phyloP scores from a whole-genome alignment of 2,113 vertebrate species.

The Pelodiscus sinensis region DNA sequence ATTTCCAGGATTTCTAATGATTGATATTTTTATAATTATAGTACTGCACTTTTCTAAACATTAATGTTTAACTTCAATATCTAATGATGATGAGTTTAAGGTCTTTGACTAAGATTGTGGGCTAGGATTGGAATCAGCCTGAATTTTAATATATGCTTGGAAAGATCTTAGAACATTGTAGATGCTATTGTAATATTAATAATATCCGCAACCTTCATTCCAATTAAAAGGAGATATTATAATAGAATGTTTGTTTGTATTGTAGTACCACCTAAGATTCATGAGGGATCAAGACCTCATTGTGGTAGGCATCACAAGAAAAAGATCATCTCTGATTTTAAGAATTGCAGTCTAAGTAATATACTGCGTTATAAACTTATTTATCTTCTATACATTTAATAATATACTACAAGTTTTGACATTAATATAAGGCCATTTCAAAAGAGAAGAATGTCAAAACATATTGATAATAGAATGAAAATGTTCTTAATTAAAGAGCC shows the following conservation, averaged over 20 bases:
- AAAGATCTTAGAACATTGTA: not conserved
- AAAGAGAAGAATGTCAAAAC: not conserved
- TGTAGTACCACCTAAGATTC: accelerated
- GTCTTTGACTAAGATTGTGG: not conserved
- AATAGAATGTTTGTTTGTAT: accelerated
- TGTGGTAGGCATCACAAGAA: not conserved
- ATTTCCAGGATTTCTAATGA: not conserved
- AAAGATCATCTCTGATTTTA: not conserved
- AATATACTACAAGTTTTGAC: not conserved
- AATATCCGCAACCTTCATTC: not conserved
- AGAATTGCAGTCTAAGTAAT: accelerated
- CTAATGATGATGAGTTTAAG: not conserved
- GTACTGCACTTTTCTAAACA: not conserved
- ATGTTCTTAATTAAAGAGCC: not conserved
- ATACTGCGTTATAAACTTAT: not conserved
- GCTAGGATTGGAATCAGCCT: not conserved
- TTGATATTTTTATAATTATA: not conserved
- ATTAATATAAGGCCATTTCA: not conserved
- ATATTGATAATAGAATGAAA: not conserved
- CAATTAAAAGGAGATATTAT: not conserved
- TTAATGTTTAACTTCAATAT: not conserved
- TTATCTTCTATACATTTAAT: not conserved
- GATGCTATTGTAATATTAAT: not conserved
- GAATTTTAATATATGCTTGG: not conserved
- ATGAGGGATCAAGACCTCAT: not conserved